Percentiles rank a stretch among this genome's conserved stretches.
Evolutionary conservation across 1,140 invertebrate species (phyloP).

Genomic region (Bombus picipes): DNA sequence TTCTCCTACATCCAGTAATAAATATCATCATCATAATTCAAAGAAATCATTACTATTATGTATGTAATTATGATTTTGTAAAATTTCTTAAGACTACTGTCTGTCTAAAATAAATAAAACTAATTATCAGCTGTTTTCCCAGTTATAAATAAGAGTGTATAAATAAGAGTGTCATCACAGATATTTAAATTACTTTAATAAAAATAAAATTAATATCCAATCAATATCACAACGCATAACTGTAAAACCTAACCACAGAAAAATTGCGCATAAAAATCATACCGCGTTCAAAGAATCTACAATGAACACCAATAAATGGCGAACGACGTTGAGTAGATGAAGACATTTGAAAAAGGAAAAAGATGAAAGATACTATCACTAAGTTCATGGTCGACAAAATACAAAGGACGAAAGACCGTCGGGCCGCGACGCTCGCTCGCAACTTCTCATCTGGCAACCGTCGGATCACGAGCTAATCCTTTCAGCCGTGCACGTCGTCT

Average conservation of each 20-base stretch:
- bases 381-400: neutral
- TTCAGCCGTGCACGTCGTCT: neutral
- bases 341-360: neutral
- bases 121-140: neutral
- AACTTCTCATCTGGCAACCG: slow-evolving; percentile 10
- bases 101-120: neutral
- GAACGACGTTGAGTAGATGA: neutral
- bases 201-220: neutral
- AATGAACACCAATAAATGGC: neutral
- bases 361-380: neutral
- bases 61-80: too few relatives aligned
- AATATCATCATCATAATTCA: too few relatives aligned
- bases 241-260: neutral
- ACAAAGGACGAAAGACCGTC: neutral
- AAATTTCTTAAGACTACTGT: too few relatives aligned
- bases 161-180: too few relatives aligned
- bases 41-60: too few relatives aligned
- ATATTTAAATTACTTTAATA: neutral
- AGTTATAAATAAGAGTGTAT: neutral
- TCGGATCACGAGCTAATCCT: slow-evolving; percentile 11
- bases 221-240: neutral
- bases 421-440: neutral
- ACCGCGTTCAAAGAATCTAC: neutral
- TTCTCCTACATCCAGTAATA: too few relatives aligned
- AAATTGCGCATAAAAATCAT: neutral